Evolutionary conservation across 1,140 invertebrate species (phyloP), one percentile per base, ranked within the genome.

Genomic region (Bombus balteatus): DNA sequence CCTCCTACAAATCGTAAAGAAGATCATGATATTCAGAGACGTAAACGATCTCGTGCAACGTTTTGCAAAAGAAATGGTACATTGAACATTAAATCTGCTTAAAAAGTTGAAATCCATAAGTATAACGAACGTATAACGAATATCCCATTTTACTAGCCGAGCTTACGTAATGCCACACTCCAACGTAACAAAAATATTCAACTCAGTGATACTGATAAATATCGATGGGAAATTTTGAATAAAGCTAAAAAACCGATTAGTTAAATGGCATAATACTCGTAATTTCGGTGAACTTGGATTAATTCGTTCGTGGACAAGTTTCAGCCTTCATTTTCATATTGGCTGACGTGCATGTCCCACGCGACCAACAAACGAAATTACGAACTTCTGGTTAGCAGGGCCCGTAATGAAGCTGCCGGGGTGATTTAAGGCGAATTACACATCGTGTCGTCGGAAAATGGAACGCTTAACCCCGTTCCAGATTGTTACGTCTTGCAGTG

Each of bases 401-500:
- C 13, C n/a, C 34, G 65, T 78, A 79, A 84, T 71, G 65, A 71
- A 84, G 75, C 75, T 70, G 53, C 25, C 53, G 75, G 47, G 66
- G 66, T 53, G 82, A 59, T 71, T 84, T 77, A 53, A 57, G 37
- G 65, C 41, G 75, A 84, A 79, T 84, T 84, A 84, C 81, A 75
- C 72, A 65, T 70, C 72, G 13, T 68, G 74, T 78, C 74, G 62
- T 22, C 74, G 65, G 18, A 47, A 41, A 84, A 84, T 77, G 75
- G 34, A 43, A 57, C 81, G 82, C 75, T 84, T 79, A 84, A 84
- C 82, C 82, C 75, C 66, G 47, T 78, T 84, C 53, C 75, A 47
- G 47, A 79, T 84, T 78, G 75, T 84, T 83, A 83, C 65, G 37
- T 71, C 59, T 57, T 77, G 25, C 32, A 72, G 70, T 41, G 41